Conservation (phyloP, 1,140 invertebrate genomes). For the Philopotamus ludificatus region DNA sequence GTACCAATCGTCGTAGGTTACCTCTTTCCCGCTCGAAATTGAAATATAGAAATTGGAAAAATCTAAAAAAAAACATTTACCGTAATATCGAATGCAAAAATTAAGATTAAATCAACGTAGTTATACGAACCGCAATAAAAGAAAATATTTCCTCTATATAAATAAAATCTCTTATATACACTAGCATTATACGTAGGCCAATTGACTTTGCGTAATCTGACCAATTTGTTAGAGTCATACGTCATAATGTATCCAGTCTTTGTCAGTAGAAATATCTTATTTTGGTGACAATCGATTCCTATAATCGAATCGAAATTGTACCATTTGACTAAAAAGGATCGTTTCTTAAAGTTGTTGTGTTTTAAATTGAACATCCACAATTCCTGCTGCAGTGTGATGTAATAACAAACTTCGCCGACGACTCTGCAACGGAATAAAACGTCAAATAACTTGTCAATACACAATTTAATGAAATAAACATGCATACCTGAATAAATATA, state of each 20-base stretch:
- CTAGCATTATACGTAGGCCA: conserved; percentile 19
- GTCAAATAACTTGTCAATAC: too few species aligned
- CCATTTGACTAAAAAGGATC: conserved; percentile 32
- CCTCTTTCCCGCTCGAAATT: conserved; percentile 5
- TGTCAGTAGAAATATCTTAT: conserved; percentile 31
- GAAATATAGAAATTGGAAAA: conserved; percentile 9
- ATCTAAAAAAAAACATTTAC: conserved; percentile 14
- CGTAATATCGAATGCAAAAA: too few species aligned
- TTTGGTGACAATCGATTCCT: conserved; percentile 15
- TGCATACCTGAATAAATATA: conserved; percentile 30
- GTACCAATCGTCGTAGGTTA: conserved; percentile 11
- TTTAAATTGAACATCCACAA: conserved; percentile 23
- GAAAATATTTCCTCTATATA: conserved; percentile 36
- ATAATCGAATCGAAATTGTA: conserved; percentile 25
- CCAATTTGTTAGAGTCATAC: conserved; percentile 15
- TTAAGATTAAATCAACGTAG: not conserved
- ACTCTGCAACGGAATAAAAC: conserved; percentile 30
- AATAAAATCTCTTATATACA: conserved; percentile 19
- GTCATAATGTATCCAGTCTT: conserved; percentile 27
- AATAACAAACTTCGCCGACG: conserved; percentile 28
- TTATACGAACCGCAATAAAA: conserved; percentile 33
- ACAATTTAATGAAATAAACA: not conserved
- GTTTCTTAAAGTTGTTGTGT: not conserved
- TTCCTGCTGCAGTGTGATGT: conserved; percentile 26
- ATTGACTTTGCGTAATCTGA: conserved; percentile 12